Conservation (phyloP, 2,797 vertebrate species). For the Acanthiza pusilla region DNA sequence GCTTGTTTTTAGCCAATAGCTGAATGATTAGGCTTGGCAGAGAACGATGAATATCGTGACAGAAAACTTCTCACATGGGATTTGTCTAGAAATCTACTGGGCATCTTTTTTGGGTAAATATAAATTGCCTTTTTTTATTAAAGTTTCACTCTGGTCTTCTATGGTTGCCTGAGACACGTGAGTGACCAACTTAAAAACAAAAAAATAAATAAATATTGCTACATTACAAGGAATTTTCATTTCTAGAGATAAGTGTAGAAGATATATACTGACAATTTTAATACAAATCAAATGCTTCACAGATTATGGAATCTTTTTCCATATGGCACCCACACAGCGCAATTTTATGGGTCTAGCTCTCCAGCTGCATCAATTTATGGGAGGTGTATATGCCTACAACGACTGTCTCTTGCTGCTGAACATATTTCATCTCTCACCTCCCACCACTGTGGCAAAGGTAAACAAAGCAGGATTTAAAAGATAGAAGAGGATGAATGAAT, state of each 20-base stretch:
- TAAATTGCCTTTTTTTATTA: background rate
- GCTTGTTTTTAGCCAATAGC: constrained; percentile 27
- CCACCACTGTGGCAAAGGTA: constrained; percentile 7
- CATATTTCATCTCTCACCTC: background rate
- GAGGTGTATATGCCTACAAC: background rate
- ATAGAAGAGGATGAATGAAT: background rate
- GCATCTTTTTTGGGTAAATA: background rate
- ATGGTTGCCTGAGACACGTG: background rate
- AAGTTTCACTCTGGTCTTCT: background rate
- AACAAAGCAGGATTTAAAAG: background rate
- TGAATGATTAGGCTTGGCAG: background rate
- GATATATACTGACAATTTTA: background rate
- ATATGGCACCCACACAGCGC: background rate
- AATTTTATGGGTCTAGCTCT: constrained; percentile 6
- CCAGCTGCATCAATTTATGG: constrained; percentile 28
- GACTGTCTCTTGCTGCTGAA: background rate
- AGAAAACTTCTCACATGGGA: background rate
- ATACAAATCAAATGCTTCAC: background rate
- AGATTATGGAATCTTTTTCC: constrained; percentile 1
- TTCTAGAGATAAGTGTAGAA: background rate
- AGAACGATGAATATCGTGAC: background rate
- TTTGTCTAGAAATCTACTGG: background rate
- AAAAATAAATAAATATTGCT: background rate
- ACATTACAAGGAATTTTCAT: background rate
- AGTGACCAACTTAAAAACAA: background rate